Evolutionary conservation across 2,888 invertebrate species (phyloP).

Genomic region (Lasioglossum marginatum): DNA sequence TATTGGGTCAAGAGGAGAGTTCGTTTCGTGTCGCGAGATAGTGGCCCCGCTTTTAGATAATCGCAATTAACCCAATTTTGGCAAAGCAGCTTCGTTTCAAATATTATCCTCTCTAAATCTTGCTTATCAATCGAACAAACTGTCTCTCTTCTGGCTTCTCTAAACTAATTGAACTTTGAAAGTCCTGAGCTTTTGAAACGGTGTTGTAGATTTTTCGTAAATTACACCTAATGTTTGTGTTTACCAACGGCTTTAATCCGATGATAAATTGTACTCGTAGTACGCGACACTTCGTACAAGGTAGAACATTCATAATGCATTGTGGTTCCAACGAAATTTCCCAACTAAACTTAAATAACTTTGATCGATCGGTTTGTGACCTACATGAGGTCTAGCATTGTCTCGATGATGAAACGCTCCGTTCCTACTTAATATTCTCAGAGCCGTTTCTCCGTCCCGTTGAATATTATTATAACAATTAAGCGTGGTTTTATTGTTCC

Average conservation of each 20-base stretch:
- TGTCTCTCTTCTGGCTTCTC: background rate
- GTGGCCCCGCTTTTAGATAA: background rate
- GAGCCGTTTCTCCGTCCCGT: background rate
- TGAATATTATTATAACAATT: background rate
- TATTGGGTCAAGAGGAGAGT: background rate
- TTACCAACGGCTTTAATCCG: background rate
- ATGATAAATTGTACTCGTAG: background rate
- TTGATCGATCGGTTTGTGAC: conserved; percentile 6
- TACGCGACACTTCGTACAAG: background rate
- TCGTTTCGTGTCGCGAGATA: background rate
- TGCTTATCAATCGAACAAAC: background rate
- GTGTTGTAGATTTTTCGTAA: background rate
- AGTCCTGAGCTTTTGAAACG: background rate
- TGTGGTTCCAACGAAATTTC: background rate
- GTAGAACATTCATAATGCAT: background rate
- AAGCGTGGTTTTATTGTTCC: background rate
- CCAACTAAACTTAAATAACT: background rate
- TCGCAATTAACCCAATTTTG: conserved; percentile 1
- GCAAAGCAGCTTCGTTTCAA: background rate
- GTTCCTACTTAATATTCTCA: background rate
- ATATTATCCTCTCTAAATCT: background rate
- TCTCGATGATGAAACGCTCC: background rate
- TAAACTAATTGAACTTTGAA: background rate
- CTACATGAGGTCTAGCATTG: background rate
- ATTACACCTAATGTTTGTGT: background rate